Evolutionary conservation across 2,797 vertebrate genomes (phyloP), one percentile per base, ranked within the genome.

Genomic region (Labeo calbasu): DNA sequence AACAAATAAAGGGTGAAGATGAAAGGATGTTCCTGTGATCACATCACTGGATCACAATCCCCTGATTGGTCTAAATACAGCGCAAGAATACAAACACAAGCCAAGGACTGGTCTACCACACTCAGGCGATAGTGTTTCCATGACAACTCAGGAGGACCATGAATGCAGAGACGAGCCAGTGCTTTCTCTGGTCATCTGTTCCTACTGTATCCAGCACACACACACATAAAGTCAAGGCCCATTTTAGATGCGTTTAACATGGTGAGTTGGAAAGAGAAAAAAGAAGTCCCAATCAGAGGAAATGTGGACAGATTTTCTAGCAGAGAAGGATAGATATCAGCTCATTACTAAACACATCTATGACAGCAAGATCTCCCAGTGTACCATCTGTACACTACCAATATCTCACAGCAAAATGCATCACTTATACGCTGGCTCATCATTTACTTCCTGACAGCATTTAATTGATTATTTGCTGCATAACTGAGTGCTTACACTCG

Each of bases 101-200:
- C 83, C 77, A 82, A 85, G 81, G 68, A 83, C 82, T 75, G 85
- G 85, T 84, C 88, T 85, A 51, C 83, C 83, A 83, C 55, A 82
- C 51, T 75, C 81, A 89, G 88, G 85, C 83, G 69, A 81, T 77
- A 87, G 85, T 83, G 88, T 89, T 89, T 82, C 88, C 88, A 89
- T 89, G 88, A 89, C 88, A 89, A 89, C 88, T 86, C 78, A 85
- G 63, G 73, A 88, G 85, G 75, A 85, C 77, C 81, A 82, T 40
- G 83, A 82, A 89, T 86, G 65, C 79, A 81, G 77, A 83, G 77
- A 79, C 17, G 48, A 86, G 83, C 85, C 79, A 61, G 69, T 83
- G 83, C 50, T 88, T 89, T 89, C 83, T 81, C 83, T 85, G 88
- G 86, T 86, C 88, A 89, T 89, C 85, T 89, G 86, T 79, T 89